Base-by-base conservation (phyloP, 2,797 vertebrate genomes). In the Girardinus metallicus region DNA sequence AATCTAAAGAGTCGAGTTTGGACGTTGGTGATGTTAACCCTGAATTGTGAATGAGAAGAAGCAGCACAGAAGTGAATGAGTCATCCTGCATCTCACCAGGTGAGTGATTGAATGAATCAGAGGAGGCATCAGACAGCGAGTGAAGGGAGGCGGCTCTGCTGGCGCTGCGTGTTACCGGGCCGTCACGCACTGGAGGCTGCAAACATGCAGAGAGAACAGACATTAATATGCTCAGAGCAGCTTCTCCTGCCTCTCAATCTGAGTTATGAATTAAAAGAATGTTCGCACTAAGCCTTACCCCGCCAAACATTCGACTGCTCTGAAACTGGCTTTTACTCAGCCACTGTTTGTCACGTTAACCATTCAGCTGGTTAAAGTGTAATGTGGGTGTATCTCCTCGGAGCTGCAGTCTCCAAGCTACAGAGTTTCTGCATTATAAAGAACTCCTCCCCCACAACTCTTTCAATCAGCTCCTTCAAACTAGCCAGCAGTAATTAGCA, bases 121-220 rank as follows among this genome's bases (percentile, higher is more conserved):
- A 95, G 6, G 97, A 97, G 43, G 96, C 96, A 76, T 97, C 96
- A 0, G 96, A 98, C 0, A 97, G 93, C 85, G 94, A 95, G 92
- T 97, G 95, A 81, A 96, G 95, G 16, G 95, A 95, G 36, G 96
- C 96, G 0, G 96, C 93, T 76, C 94, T 94, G 3, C 93, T 92
- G 75, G 92, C 94, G 13, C 92, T 94, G 77, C 92, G 95, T 36
- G 84, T 95, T 53, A 89, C 71, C 0, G 93, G 66, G 34, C 72
- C 81, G 41, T 80, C 89, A 46, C 98, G 96, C 70, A 98, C 81
- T 0, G 98, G 98, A 82, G 98, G 97, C 98, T 99, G 92, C 60
- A 74, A 84, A 95, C 62, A 87, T 77, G 83, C 47, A 31, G 31
- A 83, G 26, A 53, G 87, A n/a, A 86, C 47, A 85, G 41, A 76